phyloP scores from a whole-genome alignment of 1,140 invertebrate species.

The Papilio machaon region DNA sequence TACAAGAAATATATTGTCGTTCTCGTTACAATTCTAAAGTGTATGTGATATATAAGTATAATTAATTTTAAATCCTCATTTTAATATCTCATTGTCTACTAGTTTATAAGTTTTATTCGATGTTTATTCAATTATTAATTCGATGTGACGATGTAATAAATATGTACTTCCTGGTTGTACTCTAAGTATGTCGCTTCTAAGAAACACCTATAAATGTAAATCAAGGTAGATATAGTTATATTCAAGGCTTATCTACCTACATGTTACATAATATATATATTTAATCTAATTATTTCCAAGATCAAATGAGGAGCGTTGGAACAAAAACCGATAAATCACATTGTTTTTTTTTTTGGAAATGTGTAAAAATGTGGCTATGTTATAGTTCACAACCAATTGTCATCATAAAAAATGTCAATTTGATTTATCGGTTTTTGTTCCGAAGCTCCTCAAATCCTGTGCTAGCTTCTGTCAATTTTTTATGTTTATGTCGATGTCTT shows the following conservation, averaged over 20 bases:
- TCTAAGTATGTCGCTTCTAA: constrained; percentile 2
- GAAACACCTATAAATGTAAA: background rate
- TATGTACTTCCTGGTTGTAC: background rate
- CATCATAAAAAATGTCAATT: too few relatives aligned
- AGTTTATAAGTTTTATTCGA: constrained; percentile 8
- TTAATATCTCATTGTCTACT: background rate
- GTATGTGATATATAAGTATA: constrained; percentile 2
- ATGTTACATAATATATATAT: constrained; percentile 20
- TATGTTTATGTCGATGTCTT: constrained; percentile 61
- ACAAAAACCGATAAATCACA: too few relatives aligned
- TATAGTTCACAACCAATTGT: too few relatives aligned
- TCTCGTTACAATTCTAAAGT: background rate
- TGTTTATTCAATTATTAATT: background rate
- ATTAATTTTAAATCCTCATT: constrained; percentile 9
- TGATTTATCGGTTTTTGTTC: too few relatives aligned
- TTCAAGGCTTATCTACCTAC: background rate
- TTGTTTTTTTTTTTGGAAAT: too few relatives aligned
- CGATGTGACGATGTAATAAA: background rate
- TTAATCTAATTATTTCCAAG: constrained; percentile 45
- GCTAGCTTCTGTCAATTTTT: constrained; percentile 68
- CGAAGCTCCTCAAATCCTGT: constrained; percentile 48
- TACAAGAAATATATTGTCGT: background rate
- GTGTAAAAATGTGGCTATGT: too few relatives aligned
- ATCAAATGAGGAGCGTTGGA: constrained; percentile 6
- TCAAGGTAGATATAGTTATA: constrained; percentile 1